A percentile compares a stretch with the other conserved stretches of the same genome.
These are phyloP conservation scores for Rhinoraja longicauda DNA, from an alignment of 2,797 vertebrate species.

Conservation along the genomic window DNA sequence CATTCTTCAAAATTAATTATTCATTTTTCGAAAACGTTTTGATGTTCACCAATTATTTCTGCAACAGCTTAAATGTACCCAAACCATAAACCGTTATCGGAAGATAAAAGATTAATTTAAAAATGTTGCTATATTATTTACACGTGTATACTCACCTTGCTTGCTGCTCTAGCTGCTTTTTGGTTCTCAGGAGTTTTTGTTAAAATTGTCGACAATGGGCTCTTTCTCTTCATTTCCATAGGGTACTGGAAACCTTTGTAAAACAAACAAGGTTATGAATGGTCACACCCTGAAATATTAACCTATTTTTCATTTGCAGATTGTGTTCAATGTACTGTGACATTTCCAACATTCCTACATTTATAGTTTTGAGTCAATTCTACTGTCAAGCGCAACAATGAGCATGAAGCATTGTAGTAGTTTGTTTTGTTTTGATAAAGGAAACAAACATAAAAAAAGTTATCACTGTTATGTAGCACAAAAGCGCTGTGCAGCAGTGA, in stretches of 20 bases:
- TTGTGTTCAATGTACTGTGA: background rate
- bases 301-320: background rate
- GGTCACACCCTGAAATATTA: slow-evolving; percentile 8
- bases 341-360: slow-evolving; percentile 3
- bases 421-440: background rate
- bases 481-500: background rate
- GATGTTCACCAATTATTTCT: background rate
- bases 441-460: background rate
- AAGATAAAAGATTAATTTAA: background rate
- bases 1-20: slow-evolving; percentile 25
- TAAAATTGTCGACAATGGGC: slow-evolving; percentile 15
- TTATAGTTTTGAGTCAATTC: background rate
- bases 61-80: background rate
- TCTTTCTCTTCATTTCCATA: slow-evolving; percentile 2
- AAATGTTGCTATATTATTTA: background rate
- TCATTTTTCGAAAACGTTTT: background rate
- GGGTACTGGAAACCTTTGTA: slow-evolving; percentile 18
- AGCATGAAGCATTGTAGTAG: background rate
- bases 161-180: background rate
- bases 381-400: background rate
- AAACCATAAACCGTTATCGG: background rate
- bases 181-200: slow-evolving; percentile 14
- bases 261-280: background rate
- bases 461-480: background rate
- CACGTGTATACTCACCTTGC: background rate